Evolutionary conservation across 2,797 vertebrate species (phyloP), one percentile per base, ranked within the genome.

Genomic region (Sphenodon punctatus): DNA sequence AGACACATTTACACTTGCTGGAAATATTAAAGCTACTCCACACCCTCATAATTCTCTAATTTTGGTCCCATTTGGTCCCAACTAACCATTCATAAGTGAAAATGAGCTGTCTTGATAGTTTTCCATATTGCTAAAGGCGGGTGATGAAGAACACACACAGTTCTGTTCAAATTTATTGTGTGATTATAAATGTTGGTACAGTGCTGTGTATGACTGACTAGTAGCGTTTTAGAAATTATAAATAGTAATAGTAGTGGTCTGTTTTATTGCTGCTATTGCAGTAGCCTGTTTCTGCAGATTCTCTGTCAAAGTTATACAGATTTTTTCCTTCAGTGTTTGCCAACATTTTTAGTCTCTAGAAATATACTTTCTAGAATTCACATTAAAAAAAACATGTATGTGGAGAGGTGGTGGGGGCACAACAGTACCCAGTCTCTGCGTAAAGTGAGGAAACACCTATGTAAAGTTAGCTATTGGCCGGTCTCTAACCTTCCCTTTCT

Each of bases 81-180:
- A 64, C 32, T 71, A 60, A 55, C 14, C 51, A 20, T 69, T 58
- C 32, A 25, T 63, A 53, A 67, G 34, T 34, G 53, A 82, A 81
- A 79, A 0, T 10, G 9, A 13, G 8, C 30, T 56, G 7, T 58
- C n/a, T 70, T 65, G 64, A 25, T 75, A 22, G 10, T 71, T 65
- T 88, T 72, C 2, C 19, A 25, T 78, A 27, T 38, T 70, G 27
- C 49, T 22, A 67, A 42, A 66, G 41, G 55, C n/a, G n/a, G n/a
- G 39, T 14, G 23, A 80, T 75, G 72, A 22, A n/a, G 46, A 46
- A 49, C 27, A 39, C 39, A 67, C 17, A 32, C 30, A 32, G 23
- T 66, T 84, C 27, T 74, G 38, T 55, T 91, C 67, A 14, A 67
- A 49, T 49, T 86, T 74, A 78, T 65, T 87, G 30, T 67, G 2